phyloP scores from a whole-genome alignment of 2,888 invertebrate genomes.

The Ochropleura leucogaster region DNA sequence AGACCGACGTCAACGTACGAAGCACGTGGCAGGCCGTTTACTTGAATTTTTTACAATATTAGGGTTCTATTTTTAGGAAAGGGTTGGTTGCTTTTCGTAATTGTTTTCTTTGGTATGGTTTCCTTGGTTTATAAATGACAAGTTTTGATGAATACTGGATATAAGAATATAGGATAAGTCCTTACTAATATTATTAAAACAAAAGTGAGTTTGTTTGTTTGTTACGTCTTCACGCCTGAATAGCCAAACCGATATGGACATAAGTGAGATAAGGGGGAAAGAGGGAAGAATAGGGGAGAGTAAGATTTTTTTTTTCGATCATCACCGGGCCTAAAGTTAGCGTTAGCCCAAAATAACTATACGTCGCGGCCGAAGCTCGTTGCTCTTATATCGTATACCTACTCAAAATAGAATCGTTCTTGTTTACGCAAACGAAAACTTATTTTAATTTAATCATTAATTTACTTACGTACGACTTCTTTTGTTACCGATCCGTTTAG shows the following conservation, averaged over 20 bases:
- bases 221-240: too few species aligned
- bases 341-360: too few species aligned
- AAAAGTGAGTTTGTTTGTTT: too few species aligned
- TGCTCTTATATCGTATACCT: background rate
- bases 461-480: background rate
- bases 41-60: conserved; percentile 20
- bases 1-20: conserved; percentile 44
- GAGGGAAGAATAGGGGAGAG: too few species aligned
- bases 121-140: background rate
- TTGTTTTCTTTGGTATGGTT: background rate
- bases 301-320: too few species aligned
- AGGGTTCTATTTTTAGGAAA: conserved; percentile 15
- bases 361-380: too few species aligned
- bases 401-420: background rate
- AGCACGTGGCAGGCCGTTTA: conserved; percentile 20
- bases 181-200: too few species aligned
- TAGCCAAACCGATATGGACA: too few species aligned
- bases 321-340: too few species aligned
- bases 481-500: background rate
- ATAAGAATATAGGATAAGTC: too few species aligned
- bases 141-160: background rate
- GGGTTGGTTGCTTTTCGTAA: background rate
- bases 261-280: too few species aligned
- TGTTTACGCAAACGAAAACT: conserved; percentile 2
- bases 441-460: background rate